Evolutionary conservation across 53 echinoderm and acorn worm species (phyloP), one percentile per base, ranked within the genome.

Genomic region (Crossaster papposus): DNA sequence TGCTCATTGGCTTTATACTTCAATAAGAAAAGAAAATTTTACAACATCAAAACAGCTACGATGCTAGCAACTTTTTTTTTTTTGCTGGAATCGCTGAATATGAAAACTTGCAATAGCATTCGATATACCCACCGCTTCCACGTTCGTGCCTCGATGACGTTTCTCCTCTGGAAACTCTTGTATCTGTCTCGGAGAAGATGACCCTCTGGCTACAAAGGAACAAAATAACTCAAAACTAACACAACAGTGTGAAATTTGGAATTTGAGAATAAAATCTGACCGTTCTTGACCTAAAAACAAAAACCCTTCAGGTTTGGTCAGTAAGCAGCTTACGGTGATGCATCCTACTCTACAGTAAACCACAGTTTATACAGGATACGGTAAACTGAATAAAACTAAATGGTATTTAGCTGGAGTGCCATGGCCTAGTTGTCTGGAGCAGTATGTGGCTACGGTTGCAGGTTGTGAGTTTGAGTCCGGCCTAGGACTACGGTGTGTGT

Each of bases 121-220:
- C 9, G 44, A 44, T 1, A 22, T 71, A 76, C 87, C 77, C 30
- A 63, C 87, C 87, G 20, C 54, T 87, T 87, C 76, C 87, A 88
- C 63, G 79, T 80, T 80, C 94, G 93, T 13, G 96, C 90, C 79
- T 91, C 98, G n/a, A 97, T 92, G 51, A 97, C 81, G 34, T 97
- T 97, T 54, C 98, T 93, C 86, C 92, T 97, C 83, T 97, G 94
- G 8, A 96, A 81, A 63, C 91, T 90, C 78, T 96, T 96, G 77
- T 91, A 97, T 52, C 95, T 51, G 65, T 97, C 98, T 23, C 75
- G 88, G n/a, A 97, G 68, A 5, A 94, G 50, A 36, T 90, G 86
- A 15, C 92, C 95, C 68, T 97, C 98, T 3, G 98, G 95, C 98
- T 97, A 83, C 35, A 52, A 64, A 75, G 34, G 54, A 81, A 71